phyloP scores from a whole-genome alignment of 2,113 vertebrate genomes.

The Pterocles burchelli region DNA sequence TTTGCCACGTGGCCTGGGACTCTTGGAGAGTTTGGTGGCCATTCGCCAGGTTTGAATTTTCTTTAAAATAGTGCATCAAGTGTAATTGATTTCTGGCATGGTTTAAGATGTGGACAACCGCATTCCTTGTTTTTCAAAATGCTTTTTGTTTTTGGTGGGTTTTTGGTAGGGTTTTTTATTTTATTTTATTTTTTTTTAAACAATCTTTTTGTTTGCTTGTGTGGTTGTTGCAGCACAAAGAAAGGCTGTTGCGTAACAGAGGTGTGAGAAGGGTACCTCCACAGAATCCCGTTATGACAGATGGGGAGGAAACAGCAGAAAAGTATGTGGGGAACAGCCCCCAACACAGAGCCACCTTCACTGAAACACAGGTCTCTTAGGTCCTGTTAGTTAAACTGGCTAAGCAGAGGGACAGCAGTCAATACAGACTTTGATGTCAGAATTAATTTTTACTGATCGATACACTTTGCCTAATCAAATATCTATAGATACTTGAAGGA shows the following conservation, averaged over 20 bases:
- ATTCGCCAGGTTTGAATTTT: not conserved
- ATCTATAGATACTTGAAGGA: not conserved
- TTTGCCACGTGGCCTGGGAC: not conserved
- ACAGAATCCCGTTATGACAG: not conserved
- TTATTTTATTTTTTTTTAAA: not conserved
- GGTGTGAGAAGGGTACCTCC: not conserved
- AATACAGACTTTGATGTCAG: not conserved
- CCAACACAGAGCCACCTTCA: not conserved
- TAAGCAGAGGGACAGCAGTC: not conserved
- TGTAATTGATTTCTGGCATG: not conserved
- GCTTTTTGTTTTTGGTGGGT: not conserved
- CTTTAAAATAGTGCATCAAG: not conserved
- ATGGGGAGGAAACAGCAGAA: not conserved
- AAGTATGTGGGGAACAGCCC: not conserved
- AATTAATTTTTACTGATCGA: slow-evolving; percentile 29
- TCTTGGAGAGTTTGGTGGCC: not conserved
- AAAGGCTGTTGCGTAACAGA: accelerated
- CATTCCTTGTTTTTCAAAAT: not conserved
- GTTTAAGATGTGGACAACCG: not conserved
- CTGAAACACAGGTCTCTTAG: not conserved
- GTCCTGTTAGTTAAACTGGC: not conserved
- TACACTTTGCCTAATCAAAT: not conserved
- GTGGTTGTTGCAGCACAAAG: not conserved
- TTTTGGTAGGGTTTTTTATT: not conserved
- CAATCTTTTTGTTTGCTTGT: not conserved